These are phyloP conservation scores for Polyergus mexicanus DNA, from an alignment of 1,140 invertebrate species.

Conservation along the genomic window DNA sequence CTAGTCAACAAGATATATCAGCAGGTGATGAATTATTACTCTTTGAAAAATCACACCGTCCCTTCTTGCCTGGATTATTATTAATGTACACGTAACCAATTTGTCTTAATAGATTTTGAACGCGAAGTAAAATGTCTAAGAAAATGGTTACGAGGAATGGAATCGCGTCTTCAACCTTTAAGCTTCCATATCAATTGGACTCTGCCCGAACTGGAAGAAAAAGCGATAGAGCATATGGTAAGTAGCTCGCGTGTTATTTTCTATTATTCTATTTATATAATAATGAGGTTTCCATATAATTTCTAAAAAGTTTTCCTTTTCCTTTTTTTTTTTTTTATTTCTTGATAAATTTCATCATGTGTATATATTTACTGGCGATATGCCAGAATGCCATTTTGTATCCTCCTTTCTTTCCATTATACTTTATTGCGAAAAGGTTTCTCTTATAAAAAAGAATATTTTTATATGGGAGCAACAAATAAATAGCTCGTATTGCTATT, in stretches of 20 bases:
- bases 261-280: neutral
- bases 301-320: neutral
- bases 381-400: neutral
- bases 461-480: neutral
- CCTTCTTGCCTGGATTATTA: neutral
- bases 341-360: neutral
- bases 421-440: neutral
- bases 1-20: conserved; percentile 84
- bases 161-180: conserved; percentile 89
- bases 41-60: neutral
- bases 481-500: neutral
- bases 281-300: neutral
- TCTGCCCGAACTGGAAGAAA: conserved; percentile 89
- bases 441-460: neutral
- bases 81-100: conserved; percentile 12
- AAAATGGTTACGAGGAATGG: conserved; percentile 88
- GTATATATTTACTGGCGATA: neutral
- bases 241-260: conserved; percentile 72
- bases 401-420: neutral
- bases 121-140: conserved; percentile 91
- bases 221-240: conserved; percentile 91
- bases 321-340: neutral
- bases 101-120: conserved; percentile 88
- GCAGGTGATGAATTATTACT: conserved; percentile 80
- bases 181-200: conserved; percentile 89